Percentiles rank a stretch among this genome's conserved stretches.
phyloP scores from a whole-genome alignment of 2,113 vertebrate genomes.

The Emydocephalus ijimae region DNA sequence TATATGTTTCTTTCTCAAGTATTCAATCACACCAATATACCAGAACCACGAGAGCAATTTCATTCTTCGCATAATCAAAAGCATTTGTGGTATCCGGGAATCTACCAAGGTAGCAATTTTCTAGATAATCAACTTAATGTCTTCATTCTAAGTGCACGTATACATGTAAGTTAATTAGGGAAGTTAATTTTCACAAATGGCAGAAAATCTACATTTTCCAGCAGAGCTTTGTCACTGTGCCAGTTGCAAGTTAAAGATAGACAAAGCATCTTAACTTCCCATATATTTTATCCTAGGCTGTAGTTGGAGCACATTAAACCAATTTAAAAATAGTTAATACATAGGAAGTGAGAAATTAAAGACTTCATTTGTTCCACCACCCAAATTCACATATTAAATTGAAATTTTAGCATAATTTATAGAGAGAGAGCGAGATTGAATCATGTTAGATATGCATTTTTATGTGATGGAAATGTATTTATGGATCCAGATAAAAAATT shows the following conservation, averaged over 20 bases:
- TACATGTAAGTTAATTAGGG: constrained; percentile 71
- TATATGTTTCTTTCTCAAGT: constrained; percentile 46
- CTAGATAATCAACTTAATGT: constrained; percentile 77
- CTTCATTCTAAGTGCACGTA: constrained; percentile 67
- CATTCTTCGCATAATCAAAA: constrained; percentile 66
- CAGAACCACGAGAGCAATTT: constrained; percentile 65
- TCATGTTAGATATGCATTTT: not conserved
- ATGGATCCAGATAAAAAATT: not conserved
- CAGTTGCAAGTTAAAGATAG: constrained; percentile 52
- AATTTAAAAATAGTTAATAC: not conserved
- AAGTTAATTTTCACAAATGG: constrained; percentile 74
- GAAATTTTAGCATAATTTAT: not conserved
- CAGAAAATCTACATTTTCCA: constrained; percentile 67
- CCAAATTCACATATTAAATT: not conserved
- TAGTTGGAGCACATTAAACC: not conserved
- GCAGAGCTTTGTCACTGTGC: constrained; percentile 44
- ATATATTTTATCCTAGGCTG: not conserved
- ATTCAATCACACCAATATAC: constrained; percentile 53
- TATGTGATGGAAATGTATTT: not conserved
- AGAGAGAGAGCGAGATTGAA: not conserved
- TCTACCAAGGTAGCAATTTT: constrained; percentile 74
- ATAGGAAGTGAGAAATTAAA: not conserved
- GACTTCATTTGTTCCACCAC: not conserved
- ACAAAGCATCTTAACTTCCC: constrained; percentile 9
- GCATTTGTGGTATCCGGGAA: constrained; percentile 55